These are phyloP conservation scores for Gnathonemus echidnorhynchus DNA, from an alignment of 2,113 vertebrate genomes.

Conservation along the genomic window DNA sequence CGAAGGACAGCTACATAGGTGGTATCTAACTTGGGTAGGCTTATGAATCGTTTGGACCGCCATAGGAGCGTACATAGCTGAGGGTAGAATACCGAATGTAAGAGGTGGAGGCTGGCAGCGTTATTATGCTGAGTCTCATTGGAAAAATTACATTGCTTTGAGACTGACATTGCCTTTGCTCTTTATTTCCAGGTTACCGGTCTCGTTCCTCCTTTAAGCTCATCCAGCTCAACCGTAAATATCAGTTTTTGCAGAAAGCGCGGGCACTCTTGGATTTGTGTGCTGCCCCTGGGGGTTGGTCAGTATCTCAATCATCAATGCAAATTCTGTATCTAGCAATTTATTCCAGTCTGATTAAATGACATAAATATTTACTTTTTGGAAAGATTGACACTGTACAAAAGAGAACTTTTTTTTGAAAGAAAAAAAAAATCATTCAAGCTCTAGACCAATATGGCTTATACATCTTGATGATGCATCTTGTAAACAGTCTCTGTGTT, in stretches of 20 bases:
- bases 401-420: neutral
- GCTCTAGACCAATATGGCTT: neutral
- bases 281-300: conserved; percentile 93
- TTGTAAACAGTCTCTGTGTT: neutral
- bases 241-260: conserved; percentile 87
- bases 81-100: neutral
- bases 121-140: neutral
- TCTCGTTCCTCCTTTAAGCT: conserved; percentile 95
- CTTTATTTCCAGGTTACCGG: conserved; percentile 72
- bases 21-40: no score
- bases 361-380: neutral
- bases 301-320: conserved; percentile 34
- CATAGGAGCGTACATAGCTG: neutral
- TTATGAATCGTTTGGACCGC: no score
- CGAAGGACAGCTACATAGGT: no score
- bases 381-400: neutral
- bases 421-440: neutral
- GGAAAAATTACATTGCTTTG: neutral
- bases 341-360: neutral
- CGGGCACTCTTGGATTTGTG: conserved; percentile 85
- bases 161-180: neutral
- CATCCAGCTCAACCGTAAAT: conserved; percentile 93
- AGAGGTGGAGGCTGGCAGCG: neutral
- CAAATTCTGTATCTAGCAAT: neutral
- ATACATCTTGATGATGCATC: neutral